Conservation (phyloP, 2,888 invertebrate species). For the Drosophila melanocephala region DNA sequence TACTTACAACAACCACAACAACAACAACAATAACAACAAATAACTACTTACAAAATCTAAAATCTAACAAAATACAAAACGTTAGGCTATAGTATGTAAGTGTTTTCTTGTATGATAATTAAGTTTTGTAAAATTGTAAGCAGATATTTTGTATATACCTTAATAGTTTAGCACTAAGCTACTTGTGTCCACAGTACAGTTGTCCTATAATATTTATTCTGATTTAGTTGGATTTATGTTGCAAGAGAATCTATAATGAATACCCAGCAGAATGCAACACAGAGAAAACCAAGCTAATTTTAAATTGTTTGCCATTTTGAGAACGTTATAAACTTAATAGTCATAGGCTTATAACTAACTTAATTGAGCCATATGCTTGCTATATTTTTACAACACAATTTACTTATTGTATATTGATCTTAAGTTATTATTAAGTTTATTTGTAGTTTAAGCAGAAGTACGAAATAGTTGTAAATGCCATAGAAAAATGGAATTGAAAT, state of each 20-base stretch:
- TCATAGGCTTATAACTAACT: constrained; percentile 55
- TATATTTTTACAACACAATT: constrained; percentile 19
- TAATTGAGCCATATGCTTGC: constrained; percentile 65
- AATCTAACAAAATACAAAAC: constrained; percentile 13
- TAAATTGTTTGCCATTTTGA: constrained; percentile 68
- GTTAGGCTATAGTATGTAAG: constrained; percentile 67
- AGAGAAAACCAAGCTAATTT: constrained; percentile 30
- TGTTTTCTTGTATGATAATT: constrained; percentile 57
- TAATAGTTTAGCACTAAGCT: constrained; percentile 15
- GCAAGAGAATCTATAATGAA: neutral
- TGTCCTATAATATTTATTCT: constrained; percentile 59
- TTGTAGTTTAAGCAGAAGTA: constrained; percentile 11
- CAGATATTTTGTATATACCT: constrained; percentile 33
- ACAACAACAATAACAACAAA: neutral
- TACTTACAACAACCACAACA: constrained; percentile 14
- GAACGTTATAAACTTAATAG: constrained; percentile 61
- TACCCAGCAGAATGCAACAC: neutral
- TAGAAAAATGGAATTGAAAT: constrained; percentile 32
- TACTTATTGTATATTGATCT: constrained; percentile 4
- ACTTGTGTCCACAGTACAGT: constrained; percentile 11
- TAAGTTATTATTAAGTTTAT: constrained; percentile 25
- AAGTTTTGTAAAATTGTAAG: constrained; percentile 19
- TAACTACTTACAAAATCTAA: constrained; percentile 48
- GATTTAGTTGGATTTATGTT: constrained; percentile 25
- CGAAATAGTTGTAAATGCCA: constrained; percentile 39